Evolutionary conservation across 2,797 vertebrate species (phyloP), one percentile per base, ranked within the genome.

Genomic region (Acipenser ruthenus): DNA sequence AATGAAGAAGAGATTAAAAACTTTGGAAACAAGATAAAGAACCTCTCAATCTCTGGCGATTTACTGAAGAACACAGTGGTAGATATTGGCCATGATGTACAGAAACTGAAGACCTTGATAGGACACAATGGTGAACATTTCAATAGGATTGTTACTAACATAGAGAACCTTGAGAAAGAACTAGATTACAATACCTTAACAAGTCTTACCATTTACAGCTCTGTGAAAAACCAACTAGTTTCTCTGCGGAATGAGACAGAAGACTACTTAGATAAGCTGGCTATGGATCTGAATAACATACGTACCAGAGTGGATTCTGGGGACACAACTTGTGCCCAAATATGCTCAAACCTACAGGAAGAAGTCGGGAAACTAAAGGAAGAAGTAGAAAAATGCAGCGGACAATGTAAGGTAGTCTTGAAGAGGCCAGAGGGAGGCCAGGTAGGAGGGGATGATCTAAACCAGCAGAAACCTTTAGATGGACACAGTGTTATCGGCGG

Each of bases 401-500:
- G 74, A 0, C 78, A 80, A 48, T 92, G 89, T 49, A 74, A 71
- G 55, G 73, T 67, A n/a, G 75, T 76, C 50, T 74, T 72, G 5
- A 70, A 71, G 65, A 74, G 64, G 64, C 80, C 10, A 0, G 72
- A 71, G 9, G 62, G 67, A 37, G 69, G 48, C 74, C 11, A 70
- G 72, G 73, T 63, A 15, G 65, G 9, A 49, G 62, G 62, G 48
- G 75, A 74, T 0, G 55, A 66, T 0, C 67, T 11, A 1, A 85
- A 90, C 63, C 70, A 87, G 66, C 82, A 85, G 49, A 83, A 80
- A 12, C 86, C 81, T 0, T 77, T 95, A 58, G 87, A 95, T 0
- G 88, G 88, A 18, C 92, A 95, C 58, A 83, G 84, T 0, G 76
- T 86, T 11, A 86, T 92, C 0, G 91, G 76, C 3, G 89, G 87